Base-by-base conservation (phyloP, 2,113 vertebrate species). In the Nettapus auritus region DNA sequence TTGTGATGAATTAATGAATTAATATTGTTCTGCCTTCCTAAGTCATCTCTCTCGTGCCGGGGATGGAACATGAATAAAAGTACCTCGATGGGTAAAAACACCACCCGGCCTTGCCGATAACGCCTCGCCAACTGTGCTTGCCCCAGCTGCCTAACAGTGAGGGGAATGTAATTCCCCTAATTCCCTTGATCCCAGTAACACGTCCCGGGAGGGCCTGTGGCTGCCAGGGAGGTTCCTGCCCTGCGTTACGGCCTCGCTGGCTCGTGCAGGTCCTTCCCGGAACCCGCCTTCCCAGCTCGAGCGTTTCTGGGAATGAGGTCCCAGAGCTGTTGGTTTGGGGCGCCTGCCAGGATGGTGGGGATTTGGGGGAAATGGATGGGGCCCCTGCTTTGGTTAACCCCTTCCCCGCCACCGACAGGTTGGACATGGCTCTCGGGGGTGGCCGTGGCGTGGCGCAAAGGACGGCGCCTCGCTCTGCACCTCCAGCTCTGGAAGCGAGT, bases 241-340 rank as follows among this genome's bases (percentile, higher is more conserved):
- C 94, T 83, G 11, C 50, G 62, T 85, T 89, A 88, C 23, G 25
- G 95, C 94, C 85, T 59, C 31, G 50, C 96, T 86, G 96, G 80
- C 92, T 89, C 62, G 66, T 70, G 96, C 81, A 9, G 95, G 79
- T 80, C 93, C 90, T 98, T 98, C 97, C 96, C 94, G 97, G 97
- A 98, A 97, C 96, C 59, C 90, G 91, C 95, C 97, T 97, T 97
- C 97, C 95, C 92, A 42, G 96, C 96, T 82, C 29, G 42, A 86
- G 96, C 33, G 33, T 97, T 97, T 97, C 96, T 96, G 97, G 95
- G 88, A 96, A 97, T 40, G 80, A 75, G 60, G 60, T 95, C 93
- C 66, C 92, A 91, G 86, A 53, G 93, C 96, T 97, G 96, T 97
- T 96, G 97, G 95, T 97, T 97, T 97, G 86, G 96, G 93, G 97